A percentile compares a stretch with the other conserved stretches of the same genome.
These are phyloP conservation scores for Dromius quadrimaculatus DNA, from an alignment of 2,888 invertebrate species.

Conservation along the genomic window DNA sequence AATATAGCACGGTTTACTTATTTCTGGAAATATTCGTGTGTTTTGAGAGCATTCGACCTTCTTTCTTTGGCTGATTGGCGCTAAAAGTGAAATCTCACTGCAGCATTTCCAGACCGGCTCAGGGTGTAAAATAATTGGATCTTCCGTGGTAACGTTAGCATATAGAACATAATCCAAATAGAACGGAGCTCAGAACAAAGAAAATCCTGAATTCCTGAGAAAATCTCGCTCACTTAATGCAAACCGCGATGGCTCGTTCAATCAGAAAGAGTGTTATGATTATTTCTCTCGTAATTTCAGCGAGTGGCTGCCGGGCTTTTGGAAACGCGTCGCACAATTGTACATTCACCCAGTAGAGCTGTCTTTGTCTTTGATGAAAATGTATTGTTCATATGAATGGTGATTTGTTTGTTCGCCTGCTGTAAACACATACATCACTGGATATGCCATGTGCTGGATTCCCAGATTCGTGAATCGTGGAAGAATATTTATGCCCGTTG, in stretches of 20 bases:
- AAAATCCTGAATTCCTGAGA: slow-evolving; percentile 37
- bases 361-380: background rate
- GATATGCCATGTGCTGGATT: slow-evolving; percentile 41
- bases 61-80: background rate
- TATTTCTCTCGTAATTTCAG: slow-evolving; percentile 42
- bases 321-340: slow-evolving; percentile 24
- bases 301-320: slow-evolving; percentile 37
- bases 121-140: slow-evolving; percentile 21
- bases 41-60: too few species aligned
- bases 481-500: slow-evolving; percentile 38
- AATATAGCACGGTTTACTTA: too few species aligned
- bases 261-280: slow-evolving; percentile 51
- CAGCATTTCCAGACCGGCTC: slow-evolving; percentile 1
- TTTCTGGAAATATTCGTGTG: too few species aligned
- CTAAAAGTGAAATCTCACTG: slow-evolving; percentile 22
- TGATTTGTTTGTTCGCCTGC: slow-evolving; percentile 17
- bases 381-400: background rate
- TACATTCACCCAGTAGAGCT: slow-evolving; percentile 18
- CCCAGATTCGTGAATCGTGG: slow-evolving; percentile 36
- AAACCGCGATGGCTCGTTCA: slow-evolving; percentile 40
- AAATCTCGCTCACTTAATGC: slow-evolving; percentile 42
- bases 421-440: slow-evolving; percentile 45
- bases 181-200: slow-evolving; percentile 34
- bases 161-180: slow-evolving; percentile 22
- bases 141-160: slow-evolving; percentile 10